These are phyloP conservation scores for Rhea pennata DNA, from an alignment of 2,113 vertebrate genomes.

Conservation along the genomic window DNA sequence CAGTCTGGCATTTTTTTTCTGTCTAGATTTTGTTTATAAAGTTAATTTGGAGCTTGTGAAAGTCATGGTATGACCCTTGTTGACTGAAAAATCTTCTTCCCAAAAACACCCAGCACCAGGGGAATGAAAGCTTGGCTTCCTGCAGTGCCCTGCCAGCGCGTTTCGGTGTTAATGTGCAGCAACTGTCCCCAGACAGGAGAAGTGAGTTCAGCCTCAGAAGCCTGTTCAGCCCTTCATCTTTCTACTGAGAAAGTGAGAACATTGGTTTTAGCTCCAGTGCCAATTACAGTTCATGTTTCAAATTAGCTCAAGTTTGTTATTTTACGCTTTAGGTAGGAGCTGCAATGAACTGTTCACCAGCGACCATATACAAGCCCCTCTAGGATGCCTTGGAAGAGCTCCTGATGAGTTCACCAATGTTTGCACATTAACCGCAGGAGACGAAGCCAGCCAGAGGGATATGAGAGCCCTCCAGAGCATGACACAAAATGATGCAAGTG, in stretches of 20 bases:
- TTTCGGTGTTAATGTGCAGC: not conserved
- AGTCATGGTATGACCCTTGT: not conserved
- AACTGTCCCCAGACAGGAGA: not conserved
- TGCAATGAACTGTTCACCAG: slow-evolving; percentile 46
- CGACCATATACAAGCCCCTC: slow-evolving; percentile 46
- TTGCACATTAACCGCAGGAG: slow-evolving; percentile 53
- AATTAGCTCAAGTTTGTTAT: slow-evolving; percentile 70
- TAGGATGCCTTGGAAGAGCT: slow-evolving; percentile 49
- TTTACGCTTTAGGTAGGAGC: slow-evolving; percentile 63
- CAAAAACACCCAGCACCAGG: not conserved
- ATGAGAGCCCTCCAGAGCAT: slow-evolving; percentile 54
- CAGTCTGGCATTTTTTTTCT: not conserved
- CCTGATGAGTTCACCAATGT: slow-evolving; percentile 59
- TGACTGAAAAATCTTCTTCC: not conserved
- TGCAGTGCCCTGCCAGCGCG: not conserved
- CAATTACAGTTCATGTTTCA: slow-evolving; percentile 66
- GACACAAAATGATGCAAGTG: slow-evolving; percentile 63
- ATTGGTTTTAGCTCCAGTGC: slow-evolving; percentile 16
- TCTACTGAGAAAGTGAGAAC: slow-evolving; percentile 43
- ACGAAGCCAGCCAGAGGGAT: slow-evolving; percentile 47
- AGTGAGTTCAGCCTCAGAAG: not conserved
- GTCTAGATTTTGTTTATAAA: slow-evolving; percentile 50
- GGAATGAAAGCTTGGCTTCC: not conserved
- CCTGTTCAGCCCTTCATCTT: not conserved
- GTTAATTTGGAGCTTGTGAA: not conserved